Evolutionary conservation across 2,797 vertebrate genomes (phyloP).

Genomic region (Halcyon chelicuti): DNA sequence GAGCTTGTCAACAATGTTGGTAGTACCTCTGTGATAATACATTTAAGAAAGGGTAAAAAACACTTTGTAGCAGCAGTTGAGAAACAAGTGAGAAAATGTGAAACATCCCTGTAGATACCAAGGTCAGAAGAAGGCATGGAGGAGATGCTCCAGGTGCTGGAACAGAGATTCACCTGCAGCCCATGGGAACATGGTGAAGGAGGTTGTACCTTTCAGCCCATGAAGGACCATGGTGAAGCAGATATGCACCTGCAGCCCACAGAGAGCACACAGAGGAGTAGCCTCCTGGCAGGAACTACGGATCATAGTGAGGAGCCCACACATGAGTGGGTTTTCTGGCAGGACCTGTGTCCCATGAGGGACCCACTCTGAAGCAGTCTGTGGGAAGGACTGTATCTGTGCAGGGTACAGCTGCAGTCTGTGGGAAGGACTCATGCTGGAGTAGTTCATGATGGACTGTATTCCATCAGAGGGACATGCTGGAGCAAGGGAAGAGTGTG

Average conservation of each 20-base stretch:
- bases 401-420: background rate
- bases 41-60: background rate
- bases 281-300: background rate
- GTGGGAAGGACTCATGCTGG: background rate
- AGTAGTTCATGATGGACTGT: background rate
- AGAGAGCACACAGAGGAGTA: background rate
- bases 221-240: background rate
- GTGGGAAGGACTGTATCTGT: background rate
- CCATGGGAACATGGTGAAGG: background rate
- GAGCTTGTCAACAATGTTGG: background rate
- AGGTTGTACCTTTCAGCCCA: background rate
- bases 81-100: background rate
- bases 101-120: background rate
- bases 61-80: background rate
- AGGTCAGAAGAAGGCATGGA: background rate
- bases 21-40: background rate
- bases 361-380: background rate
- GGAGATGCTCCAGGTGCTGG: background rate
- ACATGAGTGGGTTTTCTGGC: background rate
- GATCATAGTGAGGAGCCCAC: background rate
- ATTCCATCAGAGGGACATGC: fast-evolving
- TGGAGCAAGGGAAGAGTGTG: background rate
- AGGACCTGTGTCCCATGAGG: background rate
- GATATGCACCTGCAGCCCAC: background rate
- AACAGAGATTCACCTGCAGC: background rate